phyloP scores from a whole-genome alignment of 2,797 vertebrate species.

The Sebastes diploproa region DNA sequence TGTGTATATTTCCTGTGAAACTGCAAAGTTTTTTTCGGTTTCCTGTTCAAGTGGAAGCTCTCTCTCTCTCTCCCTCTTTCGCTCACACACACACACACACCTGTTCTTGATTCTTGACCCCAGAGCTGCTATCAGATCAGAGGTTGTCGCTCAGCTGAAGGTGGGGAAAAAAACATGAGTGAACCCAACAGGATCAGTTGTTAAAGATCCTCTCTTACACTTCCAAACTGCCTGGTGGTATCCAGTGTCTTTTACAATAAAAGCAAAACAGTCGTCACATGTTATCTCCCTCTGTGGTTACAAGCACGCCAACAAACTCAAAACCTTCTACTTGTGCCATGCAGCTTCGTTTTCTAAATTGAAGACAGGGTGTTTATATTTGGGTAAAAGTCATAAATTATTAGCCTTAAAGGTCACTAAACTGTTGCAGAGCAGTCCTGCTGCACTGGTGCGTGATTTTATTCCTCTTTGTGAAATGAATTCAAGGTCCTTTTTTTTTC shows the following conservation, averaged over 20 bases:
- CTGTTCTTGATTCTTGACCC: constrained; percentile 66
- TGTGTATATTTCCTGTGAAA: constrained; percentile 30
- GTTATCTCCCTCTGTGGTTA: constrained; percentile 23
- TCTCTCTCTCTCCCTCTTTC: background rate
- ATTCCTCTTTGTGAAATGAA: constrained; percentile 11
- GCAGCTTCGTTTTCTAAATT: background rate
- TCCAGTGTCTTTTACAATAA: constrained; percentile 39
- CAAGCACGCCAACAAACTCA: background rate
- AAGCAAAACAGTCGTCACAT: constrained; percentile 25
- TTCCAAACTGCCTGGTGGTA: background rate
- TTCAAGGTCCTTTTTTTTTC: background rate
- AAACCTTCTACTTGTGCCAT: background rate
- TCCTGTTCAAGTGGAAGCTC: background rate
- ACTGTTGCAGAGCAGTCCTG: constrained; percentile 6
- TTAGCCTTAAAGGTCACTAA: constrained; percentile 21
- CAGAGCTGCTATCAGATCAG: constrained; percentile 57
- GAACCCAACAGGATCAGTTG: constrained; percentile 39
- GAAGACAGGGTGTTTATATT: constrained; percentile 22
- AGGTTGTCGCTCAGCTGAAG: constrained; percentile 56
- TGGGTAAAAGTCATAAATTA: constrained; percentile 44
- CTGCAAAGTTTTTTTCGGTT: background rate
- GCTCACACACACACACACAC: constrained; percentile 40
- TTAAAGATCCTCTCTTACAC: constrained; percentile 18
- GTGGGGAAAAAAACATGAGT: constrained; percentile 40
- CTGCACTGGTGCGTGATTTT: background rate